phyloP scores from a whole-genome alignment of 2,113 vertebrate genomes.

The Brachyhypopomus occidentalis region DNA sequence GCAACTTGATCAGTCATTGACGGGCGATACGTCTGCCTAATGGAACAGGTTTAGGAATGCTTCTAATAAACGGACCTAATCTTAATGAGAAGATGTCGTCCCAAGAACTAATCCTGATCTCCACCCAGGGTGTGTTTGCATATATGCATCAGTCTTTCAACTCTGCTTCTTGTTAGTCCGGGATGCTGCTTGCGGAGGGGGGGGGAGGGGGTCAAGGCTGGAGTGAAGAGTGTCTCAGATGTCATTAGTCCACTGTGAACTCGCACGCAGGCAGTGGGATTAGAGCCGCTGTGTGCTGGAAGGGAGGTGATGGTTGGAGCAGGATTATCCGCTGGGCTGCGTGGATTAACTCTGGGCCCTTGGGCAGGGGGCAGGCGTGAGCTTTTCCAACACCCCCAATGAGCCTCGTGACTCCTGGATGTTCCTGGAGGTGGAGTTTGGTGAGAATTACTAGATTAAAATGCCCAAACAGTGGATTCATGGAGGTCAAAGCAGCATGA shows the following conservation, averaged over 20 bases:
- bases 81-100: constrained; percentile 9
- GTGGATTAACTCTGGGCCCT: constrained; percentile 1
- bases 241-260: constrained; percentile 71
- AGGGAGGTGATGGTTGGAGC: constrained; percentile 46
- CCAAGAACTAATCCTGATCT: constrained; percentile 31
- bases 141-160: neutral
- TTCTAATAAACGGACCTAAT: neutral
- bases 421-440: constrained; percentile 9
- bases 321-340: constrained; percentile 31
- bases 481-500: neutral
- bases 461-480: constrained; percentile 5
- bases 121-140: constrained; percentile 22
- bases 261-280: constrained; percentile 36
- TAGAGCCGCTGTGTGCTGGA: constrained; percentile 50
- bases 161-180: neutral
- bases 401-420: neutral
- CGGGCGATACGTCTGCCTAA: too few species aligned
- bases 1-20: too few species aligned
- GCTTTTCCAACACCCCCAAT: constrained; percentile 3
- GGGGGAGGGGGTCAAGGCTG: constrained; percentile 33
- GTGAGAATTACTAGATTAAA: neutral
- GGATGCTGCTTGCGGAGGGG: neutral
- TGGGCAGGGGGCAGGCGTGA: constrained; percentile 1
- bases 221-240: constrained; percentile 73
- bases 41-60: too few species aligned